Evolutionary conservation across 2,113 vertebrate species (phyloP), one percentile per base, ranked within the genome.

Genomic region (Chionodraco myersi): DNA sequence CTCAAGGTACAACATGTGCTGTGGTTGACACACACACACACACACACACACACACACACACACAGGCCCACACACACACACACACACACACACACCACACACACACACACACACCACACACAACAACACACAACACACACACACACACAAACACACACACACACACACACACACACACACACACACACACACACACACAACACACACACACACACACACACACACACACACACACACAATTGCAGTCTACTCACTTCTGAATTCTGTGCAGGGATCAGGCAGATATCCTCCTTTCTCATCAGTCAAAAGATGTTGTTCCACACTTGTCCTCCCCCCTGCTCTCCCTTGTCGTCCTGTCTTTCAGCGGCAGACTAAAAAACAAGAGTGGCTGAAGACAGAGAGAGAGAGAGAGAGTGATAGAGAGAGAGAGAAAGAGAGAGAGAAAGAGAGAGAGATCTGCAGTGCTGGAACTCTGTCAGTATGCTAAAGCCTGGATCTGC

Each of bases 401-500:
- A 51, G 54, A 13, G 44, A 36, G 61, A 75, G 61, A 34, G 53
- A 76, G 83, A 75, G 61, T 26, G 53, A 76, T 83, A 75, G 61
- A 34, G 21, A 21, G 61, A 34, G 49, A 76, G 84, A 75, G 84
- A 75, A 48, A 34, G 53, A 76, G 84, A 75, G 52, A 26, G 53
- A 76, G 83, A 36, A 52, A 48, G 56, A 58, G 56, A 47, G 61
- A 34, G 53, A 76, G 84, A 75, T 89, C 90, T 90, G 92, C 90
- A 91, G 88, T 85, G 82, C 72, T 87, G 90, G 79, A 89, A 86
- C 81, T 85, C 87, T 75, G 86, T 85, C 85, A 88, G 87, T 77
- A 51, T 82, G 88, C 80, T 85, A 76, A 76, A 75, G 83, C 58
- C 44, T 73, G 71, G 75, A 54, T 70, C 73, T 87, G 77, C 61